These are phyloP conservation scores for Axis porcinus DNA, from an alignment of 2,113 vertebrate species.

Conservation along the genomic window DNA sequence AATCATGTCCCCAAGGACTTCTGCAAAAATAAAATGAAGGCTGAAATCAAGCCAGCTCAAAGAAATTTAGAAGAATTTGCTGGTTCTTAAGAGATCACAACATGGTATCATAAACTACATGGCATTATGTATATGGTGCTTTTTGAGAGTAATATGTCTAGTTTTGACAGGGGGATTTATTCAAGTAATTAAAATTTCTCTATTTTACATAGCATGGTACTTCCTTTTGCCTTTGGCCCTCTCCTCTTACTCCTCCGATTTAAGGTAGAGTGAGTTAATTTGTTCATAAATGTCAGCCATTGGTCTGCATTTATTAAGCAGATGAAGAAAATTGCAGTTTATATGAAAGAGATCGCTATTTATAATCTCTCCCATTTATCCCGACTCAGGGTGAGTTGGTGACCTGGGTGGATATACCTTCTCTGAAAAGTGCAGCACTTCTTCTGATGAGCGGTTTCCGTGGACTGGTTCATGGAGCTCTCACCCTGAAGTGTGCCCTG, in stretches of 20 bases:
- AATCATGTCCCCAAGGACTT: background rate
- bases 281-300: background rate
- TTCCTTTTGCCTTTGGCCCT: background rate
- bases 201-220: rapidly evolving
- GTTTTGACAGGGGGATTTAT: background rate
- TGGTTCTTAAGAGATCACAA: background rate
- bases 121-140: background rate
- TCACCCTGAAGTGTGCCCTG: background rate
- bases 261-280: background rate
- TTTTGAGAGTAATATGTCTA: background rate
- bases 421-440: background rate
- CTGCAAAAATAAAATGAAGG: background rate
- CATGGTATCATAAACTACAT: background rate
- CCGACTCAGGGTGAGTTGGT: background rate
- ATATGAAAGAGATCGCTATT: background rate
- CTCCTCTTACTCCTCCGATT: background rate
- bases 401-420: background rate
- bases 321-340: background rate
- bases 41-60: background rate
- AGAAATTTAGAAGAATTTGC: background rate
- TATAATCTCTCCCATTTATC: background rate
- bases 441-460: background rate
- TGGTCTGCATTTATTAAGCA: background rate
- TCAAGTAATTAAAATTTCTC: background rate
- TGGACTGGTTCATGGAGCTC: background rate